Evolutionary conservation across 2,113 vertebrate species (phyloP).

Genomic region (Oreochromis niloticus): DNA sequence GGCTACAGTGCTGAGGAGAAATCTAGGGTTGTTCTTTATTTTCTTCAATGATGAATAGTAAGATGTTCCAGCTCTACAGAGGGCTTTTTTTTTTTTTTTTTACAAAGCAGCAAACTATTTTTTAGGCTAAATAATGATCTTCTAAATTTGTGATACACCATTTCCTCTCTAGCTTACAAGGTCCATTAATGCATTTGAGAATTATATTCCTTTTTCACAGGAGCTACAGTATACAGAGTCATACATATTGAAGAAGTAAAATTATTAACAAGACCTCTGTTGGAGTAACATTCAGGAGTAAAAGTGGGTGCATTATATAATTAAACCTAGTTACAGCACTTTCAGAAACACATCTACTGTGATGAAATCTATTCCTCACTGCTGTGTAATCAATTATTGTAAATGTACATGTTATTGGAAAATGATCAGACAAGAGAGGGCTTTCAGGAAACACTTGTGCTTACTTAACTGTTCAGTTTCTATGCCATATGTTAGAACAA

Average conservation of each 20-base stretch:
- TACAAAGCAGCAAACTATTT: neutral
- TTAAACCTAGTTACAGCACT: neutral
- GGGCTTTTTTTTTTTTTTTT: neutral
- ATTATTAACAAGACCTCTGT: neutral
- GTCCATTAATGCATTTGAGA: neutral
- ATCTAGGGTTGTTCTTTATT: neutral
- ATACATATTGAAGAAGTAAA: neutral
- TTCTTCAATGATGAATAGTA: neutral
- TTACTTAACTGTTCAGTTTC: neutral
- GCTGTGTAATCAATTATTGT: neutral
- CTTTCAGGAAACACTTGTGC: neutral
- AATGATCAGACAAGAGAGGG: neutral
- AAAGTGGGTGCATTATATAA: neutral
- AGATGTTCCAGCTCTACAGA: neutral
- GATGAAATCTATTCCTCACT: neutral
- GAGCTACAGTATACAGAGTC: neutral
- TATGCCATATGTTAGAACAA: neutral
- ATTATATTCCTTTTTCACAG: neutral
- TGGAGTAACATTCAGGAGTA: neutral
- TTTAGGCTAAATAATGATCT: neutral
- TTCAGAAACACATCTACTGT: neutral
- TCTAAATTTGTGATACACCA: neutral
- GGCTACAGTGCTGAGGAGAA: neutral
- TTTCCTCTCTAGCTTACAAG: neutral
- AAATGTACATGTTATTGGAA: neutral